These are phyloP conservation scores for Dreissena polymorpha DNA, from an alignment of 1,140 invertebrate genomes.

Conservation along the genomic window DNA sequence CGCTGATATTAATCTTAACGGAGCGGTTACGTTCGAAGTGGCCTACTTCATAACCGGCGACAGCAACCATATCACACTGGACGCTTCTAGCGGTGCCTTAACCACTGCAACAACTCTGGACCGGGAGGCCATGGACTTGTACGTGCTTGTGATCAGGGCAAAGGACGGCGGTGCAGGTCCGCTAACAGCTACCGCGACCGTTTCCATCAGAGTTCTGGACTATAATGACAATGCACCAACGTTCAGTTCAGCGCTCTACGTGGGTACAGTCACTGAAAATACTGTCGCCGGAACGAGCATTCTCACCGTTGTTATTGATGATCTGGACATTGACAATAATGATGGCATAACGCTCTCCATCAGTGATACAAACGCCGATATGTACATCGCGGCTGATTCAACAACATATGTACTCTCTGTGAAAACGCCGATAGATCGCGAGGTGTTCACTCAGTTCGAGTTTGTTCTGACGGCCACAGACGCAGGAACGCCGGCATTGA, in stretches of 20 bases:
- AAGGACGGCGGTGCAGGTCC: slow-evolving; percentile 58
- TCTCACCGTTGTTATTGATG: slow-evolving; percentile 86
- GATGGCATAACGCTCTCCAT: slow-evolving; percentile 90
- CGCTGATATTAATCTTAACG: slow-evolving; percentile 63
- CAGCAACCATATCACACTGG: slow-evolving; percentile 53
- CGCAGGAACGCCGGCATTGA: slow-evolving; percentile 51
- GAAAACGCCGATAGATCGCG: slow-evolving; percentile 89
- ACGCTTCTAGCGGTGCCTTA: slow-evolving; percentile 56
- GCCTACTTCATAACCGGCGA: slow-evolving; percentile 53
- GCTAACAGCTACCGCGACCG: slow-evolving; percentile 56
- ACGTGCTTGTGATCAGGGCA: slow-evolving; percentile 58
- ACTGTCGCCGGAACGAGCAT: slow-evolving; percentile 91
- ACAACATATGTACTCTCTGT: slow-evolving; percentile 86
- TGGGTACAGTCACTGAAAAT: slow-evolving; percentile 90
- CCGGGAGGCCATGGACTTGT: slow-evolving; percentile 59
- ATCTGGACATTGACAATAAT: slow-evolving; percentile 83
- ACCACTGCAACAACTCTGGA: slow-evolving; percentile 57
- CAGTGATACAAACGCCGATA: slow-evolving; percentile 62
- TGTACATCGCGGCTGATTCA: slow-evolving; percentile 87
- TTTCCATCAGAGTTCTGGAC: slow-evolving; percentile 69
- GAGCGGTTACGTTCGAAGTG: slow-evolving; percentile 55
- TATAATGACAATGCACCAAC: slow-evolving; percentile 77
- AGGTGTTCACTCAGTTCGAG: slow-evolving; percentile 89
- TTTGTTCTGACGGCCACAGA: slow-evolving; percentile 89
- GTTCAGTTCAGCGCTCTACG: slow-evolving; percentile 79